Evolutionary conservation across 92 coral and sea anemone genomes (phyloP).

Genomic region (Porites cylindrica): DNA sequence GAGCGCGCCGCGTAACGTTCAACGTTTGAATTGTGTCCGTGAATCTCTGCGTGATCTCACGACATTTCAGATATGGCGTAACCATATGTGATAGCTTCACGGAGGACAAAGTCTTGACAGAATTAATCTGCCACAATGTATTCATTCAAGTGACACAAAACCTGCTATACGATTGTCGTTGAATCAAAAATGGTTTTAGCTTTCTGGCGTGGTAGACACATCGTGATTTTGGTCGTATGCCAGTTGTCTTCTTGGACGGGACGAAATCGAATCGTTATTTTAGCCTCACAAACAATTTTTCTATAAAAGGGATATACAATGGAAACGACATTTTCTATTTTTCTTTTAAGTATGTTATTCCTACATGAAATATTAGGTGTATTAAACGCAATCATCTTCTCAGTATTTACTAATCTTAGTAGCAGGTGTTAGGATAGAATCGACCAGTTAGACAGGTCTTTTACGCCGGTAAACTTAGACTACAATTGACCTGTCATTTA

Average conservation of each 20-base stretch:
- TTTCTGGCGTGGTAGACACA: not conserved
- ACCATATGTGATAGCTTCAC: not conserved
- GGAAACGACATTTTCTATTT: not conserved
- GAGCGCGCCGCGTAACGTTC: not conserved
- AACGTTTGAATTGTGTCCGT: not conserved
- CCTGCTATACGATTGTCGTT: not conserved
- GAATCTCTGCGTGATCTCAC: conserved; percentile 14
- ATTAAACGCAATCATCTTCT: not conserved
- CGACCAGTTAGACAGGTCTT: not conserved
- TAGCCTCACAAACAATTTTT: too few relatives aligned
- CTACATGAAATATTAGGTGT: not conserved
- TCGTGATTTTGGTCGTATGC: too few relatives aligned
- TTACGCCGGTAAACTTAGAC: not conserved
- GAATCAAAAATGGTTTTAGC: not conserved
- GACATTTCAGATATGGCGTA: conserved; percentile 5
- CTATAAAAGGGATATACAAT: too few relatives aligned
- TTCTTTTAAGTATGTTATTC: not conserved
- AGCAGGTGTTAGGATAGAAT: not conserved
- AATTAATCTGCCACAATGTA: not conserved
- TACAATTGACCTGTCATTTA: too few relatives aligned
- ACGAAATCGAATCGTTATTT: too few relatives aligned
- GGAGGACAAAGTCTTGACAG: not conserved
- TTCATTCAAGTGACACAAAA: conserved; percentile 5
- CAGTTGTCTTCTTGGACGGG: too few relatives aligned
- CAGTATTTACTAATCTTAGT: not conserved